Evolutionary conservation across 2,113 vertebrate genomes (phyloP).

Genomic region (Chamaetylas fuelleborni): DNA sequence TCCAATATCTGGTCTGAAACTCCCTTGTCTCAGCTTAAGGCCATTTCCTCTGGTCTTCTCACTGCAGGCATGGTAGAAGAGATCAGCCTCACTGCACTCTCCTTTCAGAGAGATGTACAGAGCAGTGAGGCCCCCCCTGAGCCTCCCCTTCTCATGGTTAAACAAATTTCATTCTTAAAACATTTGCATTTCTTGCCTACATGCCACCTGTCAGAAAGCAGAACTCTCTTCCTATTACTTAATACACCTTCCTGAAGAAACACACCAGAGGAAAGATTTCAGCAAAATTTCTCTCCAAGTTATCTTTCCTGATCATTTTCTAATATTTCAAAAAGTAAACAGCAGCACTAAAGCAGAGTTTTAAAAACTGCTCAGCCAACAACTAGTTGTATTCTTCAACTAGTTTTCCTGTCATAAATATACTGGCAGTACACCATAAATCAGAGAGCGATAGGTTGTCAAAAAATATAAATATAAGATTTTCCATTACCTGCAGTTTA

Average conservation of each 20-base stretch:
- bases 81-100: not conserved
- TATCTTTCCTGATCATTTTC: not conserved
- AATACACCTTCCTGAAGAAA: not conserved
- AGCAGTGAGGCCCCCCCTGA: not conserved
- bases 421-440: not conserved
- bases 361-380: not conserved
- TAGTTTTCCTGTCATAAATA: not conserved
- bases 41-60: not conserved
- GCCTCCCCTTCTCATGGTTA: not conserved
- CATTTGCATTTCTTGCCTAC: not conserved
- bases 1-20: not conserved
- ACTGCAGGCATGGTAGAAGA: accelerated
- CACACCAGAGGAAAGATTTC: not conserved
- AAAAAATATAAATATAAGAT: not conserved
- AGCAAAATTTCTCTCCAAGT: not conserved
- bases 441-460: not conserved
- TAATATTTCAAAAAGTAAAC: not conserved
- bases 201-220: not conserved
- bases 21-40: not conserved
- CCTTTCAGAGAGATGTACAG: not conserved
- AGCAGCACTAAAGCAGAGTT: not conserved
- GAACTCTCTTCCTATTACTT: not conserved
- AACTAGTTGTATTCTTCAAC: not conserved
- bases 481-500: not conserved
- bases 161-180: not conserved